A percentile compares a stretch with the other conserved stretches of the same genome.
Evolutionary conservation across 2,797 vertebrate genomes (phyloP).

Genomic region (Miichthys miiuy): DNA sequence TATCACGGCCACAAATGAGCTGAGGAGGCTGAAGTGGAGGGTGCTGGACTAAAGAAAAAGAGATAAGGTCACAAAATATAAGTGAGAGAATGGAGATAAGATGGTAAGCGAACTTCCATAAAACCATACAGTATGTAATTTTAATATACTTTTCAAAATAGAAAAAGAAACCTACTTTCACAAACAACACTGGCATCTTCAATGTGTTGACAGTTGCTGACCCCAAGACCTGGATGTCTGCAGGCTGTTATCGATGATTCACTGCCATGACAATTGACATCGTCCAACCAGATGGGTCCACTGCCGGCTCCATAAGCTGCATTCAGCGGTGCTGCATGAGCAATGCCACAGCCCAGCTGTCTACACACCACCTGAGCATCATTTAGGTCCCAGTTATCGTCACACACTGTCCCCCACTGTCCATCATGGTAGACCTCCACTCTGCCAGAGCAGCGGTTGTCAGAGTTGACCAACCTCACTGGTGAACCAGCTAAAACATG

Average conservation of each 20-base stretch:
- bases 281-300: slow-evolving; percentile 55
- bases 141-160: not conserved
- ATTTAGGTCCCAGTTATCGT: slow-evolving; percentile 51
- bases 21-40: not conserved
- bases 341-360: slow-evolving; percentile 51
- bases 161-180: slow-evolving; percentile 20
- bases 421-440: slow-evolving; percentile 62
- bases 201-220: too few relatives aligned
- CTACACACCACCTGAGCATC: slow-evolving; percentile 55
- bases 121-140: not conserved
- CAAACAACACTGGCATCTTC: too few relatives aligned
- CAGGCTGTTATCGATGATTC: slow-evolving; percentile 38
- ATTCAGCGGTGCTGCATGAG: slow-evolving; percentile 4
- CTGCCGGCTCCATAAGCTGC: slow-evolving; percentile 41
- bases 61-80: not conserved
- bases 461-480: slow-evolving; percentile 55
- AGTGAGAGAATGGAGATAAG: not conserved
- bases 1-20: slow-evolving; percentile 64
- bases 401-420: slow-evolving; percentile 69
- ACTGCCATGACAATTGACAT: slow-evolving; percentile 39
- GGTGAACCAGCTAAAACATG: slow-evolving; percentile 32
- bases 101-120: not conserved
- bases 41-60: slow-evolving; percentile 20
- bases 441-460: slow-evolving; percentile 65
- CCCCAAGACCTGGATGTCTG: slow-evolving; percentile 4